These are phyloP conservation scores for Nothocercus nigrocapillus DNA, from an alignment of 2,113 vertebrate species.

Conservation along the genomic window DNA sequence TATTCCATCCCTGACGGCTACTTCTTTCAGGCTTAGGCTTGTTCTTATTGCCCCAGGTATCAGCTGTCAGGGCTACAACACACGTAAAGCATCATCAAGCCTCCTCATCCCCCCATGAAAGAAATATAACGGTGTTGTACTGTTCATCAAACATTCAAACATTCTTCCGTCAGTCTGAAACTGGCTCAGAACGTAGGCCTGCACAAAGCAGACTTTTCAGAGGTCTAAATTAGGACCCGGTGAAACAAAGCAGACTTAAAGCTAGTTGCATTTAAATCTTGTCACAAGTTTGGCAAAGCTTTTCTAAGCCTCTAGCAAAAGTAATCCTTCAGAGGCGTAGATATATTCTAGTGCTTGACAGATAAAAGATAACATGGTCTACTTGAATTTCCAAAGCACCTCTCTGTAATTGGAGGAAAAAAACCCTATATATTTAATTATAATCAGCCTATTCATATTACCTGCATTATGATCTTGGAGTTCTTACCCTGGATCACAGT, in stretches of 20 bases:
- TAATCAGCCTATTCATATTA: not conserved
- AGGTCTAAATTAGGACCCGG: not conserved
- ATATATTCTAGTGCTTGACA: not conserved
- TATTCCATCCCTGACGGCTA: not conserved
- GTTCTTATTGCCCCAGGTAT: not conserved
- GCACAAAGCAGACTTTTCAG: not conserved
- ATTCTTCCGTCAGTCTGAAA: not conserved
- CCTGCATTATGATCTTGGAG: not conserved
- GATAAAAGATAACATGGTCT: not conserved
- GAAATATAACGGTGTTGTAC: not conserved
- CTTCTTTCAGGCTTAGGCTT: not conserved
- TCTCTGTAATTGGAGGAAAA: not conserved
- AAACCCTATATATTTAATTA: not conserved
- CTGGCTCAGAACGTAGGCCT: not conserved
- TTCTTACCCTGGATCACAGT: not conserved
- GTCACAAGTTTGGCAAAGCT: not conserved
- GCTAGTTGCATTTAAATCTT: not conserved
- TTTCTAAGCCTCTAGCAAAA: not conserved
- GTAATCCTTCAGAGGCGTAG: not conserved
- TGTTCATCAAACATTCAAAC: too few relatives aligned
- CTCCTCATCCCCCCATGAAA: not conserved
- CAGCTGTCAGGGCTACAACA: not conserved
- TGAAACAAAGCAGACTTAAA: not conserved
- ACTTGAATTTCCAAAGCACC: not conserved
- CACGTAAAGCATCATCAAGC: not conserved